Conservation (phyloP, 1,140 invertebrate species). For the Gryon sp. region DNA sequence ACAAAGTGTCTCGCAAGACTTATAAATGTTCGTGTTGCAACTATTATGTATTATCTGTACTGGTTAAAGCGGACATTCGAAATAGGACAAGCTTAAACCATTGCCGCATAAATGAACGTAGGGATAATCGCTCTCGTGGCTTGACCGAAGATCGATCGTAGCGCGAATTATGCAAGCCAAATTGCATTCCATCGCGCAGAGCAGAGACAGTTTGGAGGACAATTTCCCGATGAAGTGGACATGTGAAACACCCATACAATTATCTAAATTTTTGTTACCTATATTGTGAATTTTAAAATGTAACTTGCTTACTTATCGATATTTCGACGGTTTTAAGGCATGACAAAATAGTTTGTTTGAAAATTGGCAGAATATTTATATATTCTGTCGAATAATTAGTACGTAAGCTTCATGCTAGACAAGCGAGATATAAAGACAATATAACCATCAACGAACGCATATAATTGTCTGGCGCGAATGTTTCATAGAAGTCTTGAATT, state of each 20-base stretch:
- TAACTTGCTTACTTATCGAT: constrained; percentile 57
- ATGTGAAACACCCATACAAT: too few relatives aligned
- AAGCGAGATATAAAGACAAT: too few relatives aligned
- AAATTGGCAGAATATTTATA: constrained; percentile 43
- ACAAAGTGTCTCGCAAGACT: neutral
- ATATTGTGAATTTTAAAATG: constrained; percentile 58
- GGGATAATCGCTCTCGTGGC: constrained; percentile 58
- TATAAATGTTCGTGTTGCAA: constrained; percentile 54
- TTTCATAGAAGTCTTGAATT: neutral
- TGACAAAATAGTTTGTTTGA: constrained; percentile 39
- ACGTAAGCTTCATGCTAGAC: constrained; percentile 32
- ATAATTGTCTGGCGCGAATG: constrained; percentile 17
- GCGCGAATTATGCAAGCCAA: constrained; percentile 74
- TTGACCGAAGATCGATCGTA: constrained; percentile 69
- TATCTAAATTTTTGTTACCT: constrained; percentile 53
- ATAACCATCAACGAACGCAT: constrained; percentile 6
- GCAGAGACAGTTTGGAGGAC: constrained; percentile 38
- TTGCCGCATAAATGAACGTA: constrained; percentile 65
- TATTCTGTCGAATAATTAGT: constrained; percentile 47
- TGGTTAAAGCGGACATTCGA: constrained; percentile 39
- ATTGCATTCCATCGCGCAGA: constrained; percentile 68
- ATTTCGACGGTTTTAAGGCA: constrained; percentile 49
- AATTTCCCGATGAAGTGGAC: constrained; percentile 27
- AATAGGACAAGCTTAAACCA: constrained; percentile 61
- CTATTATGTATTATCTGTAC: constrained; percentile 32